phyloP scores from a whole-genome alignment of 2,888 invertebrate species.

The Argyra leucocephala region DNA sequence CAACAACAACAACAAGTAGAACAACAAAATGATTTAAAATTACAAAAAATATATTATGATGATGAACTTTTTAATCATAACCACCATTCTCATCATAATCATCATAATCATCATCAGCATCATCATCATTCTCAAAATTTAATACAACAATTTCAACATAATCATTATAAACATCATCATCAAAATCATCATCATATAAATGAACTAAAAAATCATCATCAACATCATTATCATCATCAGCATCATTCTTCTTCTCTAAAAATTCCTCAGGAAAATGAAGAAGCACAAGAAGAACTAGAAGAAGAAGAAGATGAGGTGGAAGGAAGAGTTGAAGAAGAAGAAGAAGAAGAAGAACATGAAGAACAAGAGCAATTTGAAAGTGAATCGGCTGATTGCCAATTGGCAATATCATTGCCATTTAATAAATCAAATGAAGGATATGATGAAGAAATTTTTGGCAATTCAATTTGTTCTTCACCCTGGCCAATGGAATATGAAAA shows the following conservation, averaged over 20 bases:
- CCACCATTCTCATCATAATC: slow-evolving; percentile 12
- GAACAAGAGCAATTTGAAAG: not conserved
- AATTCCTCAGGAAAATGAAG: no score
- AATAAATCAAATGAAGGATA: not conserved
- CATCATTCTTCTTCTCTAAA: no score
- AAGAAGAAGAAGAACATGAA: not conserved
- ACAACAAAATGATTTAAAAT: not conserved
- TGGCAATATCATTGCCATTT: slow-evolving; percentile 8
- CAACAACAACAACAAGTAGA: slow-evolving; percentile 10
- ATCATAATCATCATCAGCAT: slow-evolving; percentile 8
- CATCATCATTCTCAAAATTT: slow-evolving; percentile 11
- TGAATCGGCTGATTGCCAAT: slow-evolving; percentile 2
- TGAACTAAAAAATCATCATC: slow-evolving; percentile 9
- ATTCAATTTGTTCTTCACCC: not conserved
- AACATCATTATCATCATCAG: slow-evolving; percentile 12
- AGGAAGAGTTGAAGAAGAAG: not conserved
- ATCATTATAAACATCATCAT: slow-evolving; percentile 11
- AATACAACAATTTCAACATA: not conserved
- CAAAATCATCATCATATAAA: slow-evolving; percentile 14
- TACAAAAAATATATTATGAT: no score
- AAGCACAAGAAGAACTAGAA: not conserved
- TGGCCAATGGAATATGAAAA: slow-evolving; percentile 10
- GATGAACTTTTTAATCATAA: not conserved
- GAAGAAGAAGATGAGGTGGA: not conserved
- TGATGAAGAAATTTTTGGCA: slow-evolving; percentile 4